Conservation (phyloP, 1,140 invertebrate species). For the Dendrolimus kikuchii region DNA sequence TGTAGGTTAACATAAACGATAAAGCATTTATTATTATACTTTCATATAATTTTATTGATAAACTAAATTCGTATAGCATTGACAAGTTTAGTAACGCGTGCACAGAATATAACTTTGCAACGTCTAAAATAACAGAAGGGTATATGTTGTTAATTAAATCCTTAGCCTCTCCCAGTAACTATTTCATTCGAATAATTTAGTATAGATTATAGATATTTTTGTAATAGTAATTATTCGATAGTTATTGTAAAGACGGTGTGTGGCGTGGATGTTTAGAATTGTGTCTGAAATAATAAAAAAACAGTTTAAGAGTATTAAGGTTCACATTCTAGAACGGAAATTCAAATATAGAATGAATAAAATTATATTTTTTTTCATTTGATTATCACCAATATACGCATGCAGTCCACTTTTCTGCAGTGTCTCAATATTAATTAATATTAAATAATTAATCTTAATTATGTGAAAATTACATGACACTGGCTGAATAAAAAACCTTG, state of each 20-base stretch:
- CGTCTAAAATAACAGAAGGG: slow-evolving; percentile 45
- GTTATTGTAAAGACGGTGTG: slow-evolving; percentile 33
- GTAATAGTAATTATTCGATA: slow-evolving; percentile 64
- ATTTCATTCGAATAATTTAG: slow-evolving; percentile 57
- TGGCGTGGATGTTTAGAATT: slow-evolving; percentile 2
- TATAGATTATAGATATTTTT: slow-evolving; percentile 69
- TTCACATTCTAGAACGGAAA: too few species aligned
- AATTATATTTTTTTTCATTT: too few species aligned
- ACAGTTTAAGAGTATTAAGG: too few species aligned
- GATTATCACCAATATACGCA: too few species aligned
- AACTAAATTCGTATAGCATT: slow-evolving; percentile 42
- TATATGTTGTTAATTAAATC: slow-evolving; percentile 66
- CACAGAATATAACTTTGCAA: slow-evolving; percentile 33
- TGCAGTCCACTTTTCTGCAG: too few species aligned
- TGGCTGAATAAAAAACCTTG: too few species aligned
- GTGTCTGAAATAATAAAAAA: too few species aligned
- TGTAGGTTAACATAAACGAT: slow-evolving; percentile 7
- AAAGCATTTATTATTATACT: slow-evolving; percentile 35
- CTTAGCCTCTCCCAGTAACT: slow-evolving; percentile 65
- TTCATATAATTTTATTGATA: slow-evolving; percentile 30
- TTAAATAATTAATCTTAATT: too few species aligned
- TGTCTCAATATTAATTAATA: too few species aligned
- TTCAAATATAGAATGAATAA: too few species aligned
- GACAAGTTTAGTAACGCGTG: slow-evolving; percentile 41
- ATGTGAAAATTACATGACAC: too few species aligned